Base-by-base conservation (phyloP, 37 sponge, comb jelly and placozoan species). In the Axinella damicornis region DNA sequence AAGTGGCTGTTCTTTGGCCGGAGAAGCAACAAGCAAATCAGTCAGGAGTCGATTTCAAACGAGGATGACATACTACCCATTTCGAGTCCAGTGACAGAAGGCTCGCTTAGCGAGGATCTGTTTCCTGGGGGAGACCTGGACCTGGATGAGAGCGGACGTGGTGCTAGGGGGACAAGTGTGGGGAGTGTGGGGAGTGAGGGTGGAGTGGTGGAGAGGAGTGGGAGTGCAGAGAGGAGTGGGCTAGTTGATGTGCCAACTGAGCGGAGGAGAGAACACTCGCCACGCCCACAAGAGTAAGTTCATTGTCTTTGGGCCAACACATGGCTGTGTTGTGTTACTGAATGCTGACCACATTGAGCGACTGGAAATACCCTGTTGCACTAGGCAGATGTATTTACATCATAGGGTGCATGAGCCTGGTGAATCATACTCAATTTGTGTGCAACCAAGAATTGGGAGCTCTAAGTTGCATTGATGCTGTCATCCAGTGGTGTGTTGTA, bases 21-120 rank as follows among this genome's bases (percentile, higher is more conserved):
- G 38, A 76, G 54, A 35, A 76, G 77, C 38, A 76, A 46, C 46
- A 46, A 46, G 9, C 46, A 46, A 12, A 46, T 46, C 46, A 46
- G 46, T 46, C 46, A 46, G 46, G 46, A 46, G 9, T 19, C 15
- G 5, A 25, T 36, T 20, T 30, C 54, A 25, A 22, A 34, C 21
- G 79, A 65, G 30, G 81, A 80, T 36, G 69, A 69, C 30, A 68
- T 80, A 2, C 22, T 69, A 0, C 36, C 70, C 20, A 14, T 80
- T 22, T 28, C 68, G 9, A 46, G 46, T 9, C 46, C 68, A 4
- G 68, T 30, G 68, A 11, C 34, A 34, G 68, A 67, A 11, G 68
- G 68, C 25, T 78, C 79, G 32, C 65, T 65, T 39, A 53, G 65
- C 63, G 65, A 64, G 0, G 2, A 38, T 32, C 20, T 78, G 19